phyloP scores from a whole-genome alignment of 2,888 invertebrate genomes.

The Alcis repandata region DNA sequence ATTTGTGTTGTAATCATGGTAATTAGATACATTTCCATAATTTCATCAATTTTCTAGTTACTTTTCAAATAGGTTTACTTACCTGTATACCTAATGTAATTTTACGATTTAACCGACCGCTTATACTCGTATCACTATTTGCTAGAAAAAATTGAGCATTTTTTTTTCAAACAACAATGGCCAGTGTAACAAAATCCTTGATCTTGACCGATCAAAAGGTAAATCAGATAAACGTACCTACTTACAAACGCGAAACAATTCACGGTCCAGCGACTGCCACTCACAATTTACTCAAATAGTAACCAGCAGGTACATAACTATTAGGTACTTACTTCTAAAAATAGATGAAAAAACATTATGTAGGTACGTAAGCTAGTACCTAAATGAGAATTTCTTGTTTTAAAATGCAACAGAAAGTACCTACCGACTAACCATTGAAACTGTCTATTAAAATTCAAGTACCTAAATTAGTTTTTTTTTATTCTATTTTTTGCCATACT shows the following conservation, averaged over 20 bases:
- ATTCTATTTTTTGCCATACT: too few species aligned
- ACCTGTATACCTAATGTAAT: too few species aligned
- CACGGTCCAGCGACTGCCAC: conserved; percentile 22
- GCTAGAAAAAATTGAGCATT: too few species aligned
- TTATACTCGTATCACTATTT: too few species aligned
- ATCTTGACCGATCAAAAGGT: conserved; percentile 29
- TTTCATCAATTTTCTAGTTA: conserved; percentile 10
- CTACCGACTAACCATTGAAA: too few species aligned
- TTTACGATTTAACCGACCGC: too few species aligned
- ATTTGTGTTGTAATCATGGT: too few species aligned
- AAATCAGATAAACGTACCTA: conserved; percentile 9
- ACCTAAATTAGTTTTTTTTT: too few species aligned
- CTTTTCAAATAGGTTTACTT: too few species aligned
- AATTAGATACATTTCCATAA: too few species aligned
- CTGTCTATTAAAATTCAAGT: too few species aligned
- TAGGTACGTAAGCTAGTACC: not conserved
- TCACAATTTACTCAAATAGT: conserved; percentile 17
- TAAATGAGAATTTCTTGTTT: not conserved
- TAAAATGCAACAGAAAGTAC: too few species aligned
- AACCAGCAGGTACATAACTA: not conserved
- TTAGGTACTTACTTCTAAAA: conserved; percentile 16
- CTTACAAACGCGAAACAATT: conserved; percentile 11
- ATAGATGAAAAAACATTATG: conserved; percentile 9
- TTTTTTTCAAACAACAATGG: not conserved
- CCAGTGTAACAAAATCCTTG: conserved; percentile 15